A percentile compares a stretch with the other conserved stretches of the same genome.
Conservation (phyloP, 2,113 vertebrate genomes). For the Bolborhynchus lineola region DNA sequence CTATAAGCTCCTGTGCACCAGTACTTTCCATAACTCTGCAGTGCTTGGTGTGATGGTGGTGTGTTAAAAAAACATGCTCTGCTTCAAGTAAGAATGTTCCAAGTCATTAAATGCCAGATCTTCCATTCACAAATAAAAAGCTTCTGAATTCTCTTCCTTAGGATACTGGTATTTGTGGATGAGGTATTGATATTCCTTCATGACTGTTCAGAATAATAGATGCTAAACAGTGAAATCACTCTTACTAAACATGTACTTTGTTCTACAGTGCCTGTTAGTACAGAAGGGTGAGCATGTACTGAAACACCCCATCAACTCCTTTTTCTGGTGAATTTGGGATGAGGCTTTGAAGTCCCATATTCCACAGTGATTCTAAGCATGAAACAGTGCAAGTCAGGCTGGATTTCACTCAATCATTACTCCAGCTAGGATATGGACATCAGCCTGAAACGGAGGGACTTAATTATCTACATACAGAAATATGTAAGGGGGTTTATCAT, state of each 20-base stretch:
- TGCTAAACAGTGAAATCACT: neutral
- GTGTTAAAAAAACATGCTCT: neutral
- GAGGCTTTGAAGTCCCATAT: neutral
- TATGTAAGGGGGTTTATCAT: accelerated
- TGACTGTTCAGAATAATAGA: neutral
- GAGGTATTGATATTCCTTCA: neutral
- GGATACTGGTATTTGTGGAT: neutral
- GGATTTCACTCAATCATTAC: neutral
- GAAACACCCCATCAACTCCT: neutral
- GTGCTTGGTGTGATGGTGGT: neutral
- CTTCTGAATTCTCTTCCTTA: neutral
- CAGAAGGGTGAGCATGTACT: neutral
- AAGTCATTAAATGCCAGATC: neutral
- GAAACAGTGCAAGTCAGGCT: neutral
- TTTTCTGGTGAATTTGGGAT: neutral
- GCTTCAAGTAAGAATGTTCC: neutral
- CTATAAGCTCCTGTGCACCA: neutral
- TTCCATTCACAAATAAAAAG: neutral
- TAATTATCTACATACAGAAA: neutral
- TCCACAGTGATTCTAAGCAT: neutral
- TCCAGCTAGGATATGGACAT: neutral
- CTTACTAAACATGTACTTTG: neutral
- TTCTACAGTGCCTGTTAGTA: neutral
- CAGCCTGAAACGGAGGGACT: neutral
- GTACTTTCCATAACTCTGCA: neutral